phyloP scores from a whole-genome alignment of 2,113 vertebrate genomes.

The Ondatra zibethicus region DNA sequence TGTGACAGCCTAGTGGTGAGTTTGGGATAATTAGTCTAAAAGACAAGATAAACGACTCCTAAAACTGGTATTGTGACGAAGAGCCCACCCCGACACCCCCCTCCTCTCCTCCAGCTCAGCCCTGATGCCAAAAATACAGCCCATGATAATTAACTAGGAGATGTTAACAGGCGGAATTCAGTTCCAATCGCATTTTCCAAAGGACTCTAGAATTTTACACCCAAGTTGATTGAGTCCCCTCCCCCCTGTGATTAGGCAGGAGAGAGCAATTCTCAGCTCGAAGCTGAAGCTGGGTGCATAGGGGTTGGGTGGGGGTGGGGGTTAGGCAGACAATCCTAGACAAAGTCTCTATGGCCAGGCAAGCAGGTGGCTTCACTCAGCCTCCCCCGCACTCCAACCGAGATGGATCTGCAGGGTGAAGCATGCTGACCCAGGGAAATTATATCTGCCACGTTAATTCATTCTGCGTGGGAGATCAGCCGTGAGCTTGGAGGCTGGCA shows the following conservation, averaged over 20 bases:
- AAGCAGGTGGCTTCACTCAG: constrained; percentile 86
- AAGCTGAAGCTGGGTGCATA: constrained; percentile 76
- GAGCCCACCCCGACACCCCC: constrained; percentile 86
- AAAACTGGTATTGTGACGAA: constrained; percentile 93
- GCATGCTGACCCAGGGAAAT: constrained; percentile 87
- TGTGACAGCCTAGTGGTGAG: constrained; percentile 92
- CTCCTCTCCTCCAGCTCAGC: constrained; percentile 82
- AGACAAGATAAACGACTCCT: constrained; percentile 99
- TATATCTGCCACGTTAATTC: constrained; percentile 88
- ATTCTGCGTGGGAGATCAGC: constrained; percentile 83
- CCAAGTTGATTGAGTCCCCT: constrained; percentile 91
- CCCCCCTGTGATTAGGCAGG: constrained; percentile 93
- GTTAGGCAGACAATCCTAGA: neutral
- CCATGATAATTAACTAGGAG: constrained; percentile 95
- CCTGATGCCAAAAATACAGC: constrained; percentile 94
- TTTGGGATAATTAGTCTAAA: constrained; percentile 93
- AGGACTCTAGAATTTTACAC: constrained; percentile 90
- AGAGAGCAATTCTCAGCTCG: constrained; percentile 93
- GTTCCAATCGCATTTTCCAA: constrained; percentile 88
- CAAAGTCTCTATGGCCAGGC: constrained; percentile 81
- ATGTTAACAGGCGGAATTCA: constrained; percentile 86
- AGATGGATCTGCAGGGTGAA: constrained; percentile 85
- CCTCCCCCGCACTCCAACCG: constrained; percentile 80
- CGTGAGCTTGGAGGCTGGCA: constrained; percentile 80
- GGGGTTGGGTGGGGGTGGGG: rapidly evolving